Base-by-base conservation (phyloP, 2,888 invertebrate species). In the Cryptocheilus praepositus region DNA sequence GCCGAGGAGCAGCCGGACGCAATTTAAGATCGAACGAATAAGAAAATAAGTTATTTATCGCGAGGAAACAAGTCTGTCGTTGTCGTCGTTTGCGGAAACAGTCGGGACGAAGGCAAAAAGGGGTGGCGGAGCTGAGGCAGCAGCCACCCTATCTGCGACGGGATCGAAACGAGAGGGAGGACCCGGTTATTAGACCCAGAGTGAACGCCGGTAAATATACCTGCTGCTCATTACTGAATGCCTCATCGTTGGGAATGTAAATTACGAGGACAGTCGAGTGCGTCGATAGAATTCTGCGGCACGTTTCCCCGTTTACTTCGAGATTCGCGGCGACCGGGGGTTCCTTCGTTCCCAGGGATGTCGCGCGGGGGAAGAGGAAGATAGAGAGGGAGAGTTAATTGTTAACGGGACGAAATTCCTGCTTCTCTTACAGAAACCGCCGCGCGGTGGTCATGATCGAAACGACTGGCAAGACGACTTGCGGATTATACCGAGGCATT, bases 221-320 rank as follows among this genome's bases (percentile, higher is more conserved):
- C 22, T 21, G 62, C 45, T 62, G 75, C 65, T 79, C 75, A 77
- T 79, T 77, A 80, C 59, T 57, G 80, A 73, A 67, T 67, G 57
- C 67, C 8, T 36, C 70, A 45, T 56, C 68, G 58, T 61, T 53
- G 71, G 67, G 13, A 70, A 77, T 71, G 71, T 71, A 77, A 80
- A 77, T 80, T 75, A 80, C 67, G 71, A 71, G 64, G 75, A 71
- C 70, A 69, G 61, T 61, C 65, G 73, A 65, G 63, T 65, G 71
- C 64, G 64, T 55, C 64, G 63, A 73, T 64, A 67, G 67, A 75
- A 79, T 80, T 77, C 79, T 60, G 54, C 64, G 61, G 65, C 75
- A 80, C 77, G 77, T 74, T 71, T 68, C 71, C 28, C 55, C 64
- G 64, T 63, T 80, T 71, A 67, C 67, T 70, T 71, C 64, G 57